Evolutionary conservation across 1,140 invertebrate species (phyloP).

Genomic region (Augochlora pura): DNA sequence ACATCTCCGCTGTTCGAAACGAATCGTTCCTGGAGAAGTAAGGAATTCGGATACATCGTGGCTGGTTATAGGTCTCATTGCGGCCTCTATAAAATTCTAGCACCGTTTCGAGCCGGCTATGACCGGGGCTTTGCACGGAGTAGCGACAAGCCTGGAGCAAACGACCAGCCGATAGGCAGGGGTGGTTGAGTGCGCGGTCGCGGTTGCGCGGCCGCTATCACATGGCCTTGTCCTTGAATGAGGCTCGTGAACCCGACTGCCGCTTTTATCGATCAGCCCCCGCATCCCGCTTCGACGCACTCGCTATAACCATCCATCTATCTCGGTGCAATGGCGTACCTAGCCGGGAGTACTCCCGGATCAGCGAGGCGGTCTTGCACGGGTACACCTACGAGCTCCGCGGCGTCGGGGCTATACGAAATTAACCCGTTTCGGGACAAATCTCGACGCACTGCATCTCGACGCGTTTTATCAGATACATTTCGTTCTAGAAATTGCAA

Average conservation of each 20-base stretch:
- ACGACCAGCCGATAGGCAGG: constrained; percentile 70
- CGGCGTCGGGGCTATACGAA: too few relatives aligned
- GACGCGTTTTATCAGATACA: too few relatives aligned
- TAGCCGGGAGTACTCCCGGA: constrained; percentile 55
- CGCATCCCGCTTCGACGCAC: constrained; percentile 77
- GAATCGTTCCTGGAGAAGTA: neutral
- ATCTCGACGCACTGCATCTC: too few relatives aligned
- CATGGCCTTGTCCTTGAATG: constrained; percentile 82
- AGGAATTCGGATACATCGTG: neutral
- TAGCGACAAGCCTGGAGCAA: constrained; percentile 59
- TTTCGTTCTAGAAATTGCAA: too few relatives aligned
- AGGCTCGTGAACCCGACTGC: constrained; percentile 79
- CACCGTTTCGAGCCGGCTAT: neutral
- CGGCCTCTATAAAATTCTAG: neutral
- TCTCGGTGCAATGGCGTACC: constrained; percentile 75
- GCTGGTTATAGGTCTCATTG: neutral
- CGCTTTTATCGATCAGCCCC: constrained; percentile 81
- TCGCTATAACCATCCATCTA: constrained; percentile 75
- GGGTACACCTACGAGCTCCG: neutral
- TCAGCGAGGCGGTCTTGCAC: neutral
- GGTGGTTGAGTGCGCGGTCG: constrained; percentile 73
- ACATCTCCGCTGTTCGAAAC: neutral
- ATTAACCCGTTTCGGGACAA: too few relatives aligned
- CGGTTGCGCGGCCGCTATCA: constrained; percentile 79
- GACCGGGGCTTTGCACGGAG: constrained; percentile 12